These are phyloP conservation scores for Archivesica marissinica DNA, from an alignment of 1,140 invertebrate species.

Conservation along the genomic window DNA sequence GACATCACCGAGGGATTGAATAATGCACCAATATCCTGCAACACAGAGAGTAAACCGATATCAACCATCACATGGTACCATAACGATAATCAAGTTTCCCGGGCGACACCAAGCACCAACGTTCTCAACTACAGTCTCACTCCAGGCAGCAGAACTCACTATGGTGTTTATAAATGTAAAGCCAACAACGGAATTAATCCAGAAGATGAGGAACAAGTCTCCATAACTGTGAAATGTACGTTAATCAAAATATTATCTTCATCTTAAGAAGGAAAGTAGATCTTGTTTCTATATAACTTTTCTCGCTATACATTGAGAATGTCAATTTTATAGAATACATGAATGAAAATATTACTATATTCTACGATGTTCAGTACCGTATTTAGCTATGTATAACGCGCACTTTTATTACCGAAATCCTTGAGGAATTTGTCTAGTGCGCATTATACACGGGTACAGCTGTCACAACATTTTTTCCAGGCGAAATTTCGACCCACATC, in stretches of 20 bases:
- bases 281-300: too few species aligned
- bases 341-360: neutral
- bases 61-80: neutral
- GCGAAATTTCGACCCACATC: too few species aligned
- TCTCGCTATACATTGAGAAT: too few species aligned
- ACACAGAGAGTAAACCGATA: neutral
- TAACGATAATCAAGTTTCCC: neutral
- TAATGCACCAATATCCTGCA: neutral
- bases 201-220: neutral
- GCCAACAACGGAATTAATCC: constrained; percentile 9
- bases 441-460: too few species aligned
- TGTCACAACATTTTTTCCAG: too few species aligned
- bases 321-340: too few species aligned
- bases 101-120: neutral
- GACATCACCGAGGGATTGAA: neutral
- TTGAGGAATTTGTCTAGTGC: too few species aligned
- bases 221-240: neutral
- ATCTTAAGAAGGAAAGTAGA: too few species aligned
- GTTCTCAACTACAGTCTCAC: neutral
- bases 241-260: neutral
- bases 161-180: neutral
- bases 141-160: neutral
- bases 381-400: neutral
- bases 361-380: neutral
- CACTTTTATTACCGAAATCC: too few species aligned